A percentile compares a stretch with the other conserved stretches of the same genome.
Conservation (phyloP, 1,140 invertebrate species). For the Lepidurus arcticus region DNA sequence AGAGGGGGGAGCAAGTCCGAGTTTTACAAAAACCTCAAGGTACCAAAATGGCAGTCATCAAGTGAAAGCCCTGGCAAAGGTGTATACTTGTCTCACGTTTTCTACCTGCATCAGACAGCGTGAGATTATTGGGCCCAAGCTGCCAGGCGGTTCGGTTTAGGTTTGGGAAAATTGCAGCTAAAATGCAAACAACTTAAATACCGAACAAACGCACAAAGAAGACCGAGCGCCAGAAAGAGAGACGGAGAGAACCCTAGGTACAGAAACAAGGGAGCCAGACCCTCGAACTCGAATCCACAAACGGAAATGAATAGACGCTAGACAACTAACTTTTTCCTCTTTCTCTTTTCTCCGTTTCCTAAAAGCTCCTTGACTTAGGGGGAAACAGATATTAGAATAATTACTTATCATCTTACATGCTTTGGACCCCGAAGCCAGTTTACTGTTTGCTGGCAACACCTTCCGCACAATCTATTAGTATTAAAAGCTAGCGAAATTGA, state of each 20-base stretch:
- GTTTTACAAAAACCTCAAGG: neutral
- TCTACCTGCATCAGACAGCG: neutral
- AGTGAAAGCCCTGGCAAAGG: neutral
- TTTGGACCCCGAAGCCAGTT: neutral
- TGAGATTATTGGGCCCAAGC: slow-evolving; percentile 21
- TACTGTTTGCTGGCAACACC: slow-evolving; percentile 17
- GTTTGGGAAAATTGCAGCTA: neutral
- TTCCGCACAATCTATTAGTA: slow-evolving; percentile 3
- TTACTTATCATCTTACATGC: neutral
- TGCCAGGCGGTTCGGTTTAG: neutral
- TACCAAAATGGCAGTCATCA: neutral
- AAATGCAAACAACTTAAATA: slow-evolving; percentile 17
- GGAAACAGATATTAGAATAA: neutral
- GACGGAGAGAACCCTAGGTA: neutral
- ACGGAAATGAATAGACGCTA: slow-evolving; percentile 5
- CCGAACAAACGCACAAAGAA: slow-evolving; percentile 7
- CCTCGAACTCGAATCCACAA: neutral
- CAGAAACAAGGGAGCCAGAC: neutral
- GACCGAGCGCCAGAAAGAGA: neutral
- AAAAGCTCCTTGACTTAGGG: neutral
- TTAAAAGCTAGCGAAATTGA: neutral
- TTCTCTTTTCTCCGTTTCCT: neutral
- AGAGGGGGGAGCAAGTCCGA: no score
- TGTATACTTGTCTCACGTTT: neutral
- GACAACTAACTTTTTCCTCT: neutral